Base-by-base conservation (phyloP, 2,797 vertebrate species). In the Hyperoplus immaculatus region DNA sequence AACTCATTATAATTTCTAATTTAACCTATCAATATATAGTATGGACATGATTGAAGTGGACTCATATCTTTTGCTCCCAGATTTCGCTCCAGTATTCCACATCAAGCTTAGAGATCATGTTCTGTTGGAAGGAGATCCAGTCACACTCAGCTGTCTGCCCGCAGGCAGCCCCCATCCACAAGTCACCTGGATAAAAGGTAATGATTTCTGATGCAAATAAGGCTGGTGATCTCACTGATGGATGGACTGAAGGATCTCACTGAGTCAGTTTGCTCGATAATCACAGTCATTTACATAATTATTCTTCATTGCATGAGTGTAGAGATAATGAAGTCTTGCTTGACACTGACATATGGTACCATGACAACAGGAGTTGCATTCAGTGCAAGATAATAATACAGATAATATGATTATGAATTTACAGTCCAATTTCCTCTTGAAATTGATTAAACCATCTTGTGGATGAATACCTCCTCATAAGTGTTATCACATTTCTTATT, bases 61-160 rank as follows among this genome's bases (percentile, higher is more conserved):
- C 0, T 39, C 0, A 38, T 75, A 8, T 77, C n/a, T 80, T 64
- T 61, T 56, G n/a, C 67, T 65, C 12, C 15, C 88, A 99, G 98
- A 99, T 90, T 99, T 99, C 60, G 96, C 97, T 72, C 98, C 98
- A 5, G 92, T 99, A 73, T 99, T 99, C 93, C 98, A 99, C 89
- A 98, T 99, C 87, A 99, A 99, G 80, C 93, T 99, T 89, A 97
- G 97, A 95, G 97, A 99, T 93, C 97, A 98, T 78, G 96, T 99
- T 89, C 94, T 99, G 83, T 93, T 99, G 78, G 98, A 99, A 85
- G 98, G 98, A 0, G 97, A 99, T 83, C 96, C 97, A 0, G 95
- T 98, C 77, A 98, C 98, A 15, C 96, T 99, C 71, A 98, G 97
- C 92, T 99, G 98, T 91, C 95, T 99, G 60, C 97, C 98, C 0